These are phyloP conservation scores for Chionomys nivalis DNA, from an alignment of 2,113 vertebrate genomes.

Conservation along the genomic window DNA sequence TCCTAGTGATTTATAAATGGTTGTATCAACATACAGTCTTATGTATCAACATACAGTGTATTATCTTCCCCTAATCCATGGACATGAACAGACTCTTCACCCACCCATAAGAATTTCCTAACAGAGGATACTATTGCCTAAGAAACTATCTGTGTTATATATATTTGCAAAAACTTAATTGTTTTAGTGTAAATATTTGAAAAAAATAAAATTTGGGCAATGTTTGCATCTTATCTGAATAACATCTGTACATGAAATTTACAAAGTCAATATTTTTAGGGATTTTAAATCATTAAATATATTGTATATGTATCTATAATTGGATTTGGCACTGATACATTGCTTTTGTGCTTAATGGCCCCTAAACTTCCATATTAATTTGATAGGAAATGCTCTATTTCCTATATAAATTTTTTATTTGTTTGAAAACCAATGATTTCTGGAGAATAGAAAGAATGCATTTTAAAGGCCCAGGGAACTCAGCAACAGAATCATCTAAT, in stretches of 20 bases:
- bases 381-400: neutral
- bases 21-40: neutral
- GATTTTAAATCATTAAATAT: neutral
- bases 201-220: neutral
- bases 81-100: neutral
- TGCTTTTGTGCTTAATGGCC: neutral
- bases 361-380: neutral
- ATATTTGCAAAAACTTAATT: neutral
- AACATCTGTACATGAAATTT: neutral
- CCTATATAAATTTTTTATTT: neutral
- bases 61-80: neutral
- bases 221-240: neutral
- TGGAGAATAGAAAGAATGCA: neutral
- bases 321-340: neutral
- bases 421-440: neutral
- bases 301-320: slow-evolving; percentile 5
- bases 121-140: neutral
- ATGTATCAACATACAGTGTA: neutral
- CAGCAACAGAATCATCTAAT: neutral
- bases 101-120: neutral
- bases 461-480: neutral
- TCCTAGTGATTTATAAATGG: neutral
- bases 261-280: neutral
- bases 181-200: neutral
- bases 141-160: neutral